A percentile compares a stretch with the other conserved stretches of the same genome.
phyloP scores from a whole-genome alignment of 2,888 invertebrate genomes.

The Chromoteleia sp. region DNA sequence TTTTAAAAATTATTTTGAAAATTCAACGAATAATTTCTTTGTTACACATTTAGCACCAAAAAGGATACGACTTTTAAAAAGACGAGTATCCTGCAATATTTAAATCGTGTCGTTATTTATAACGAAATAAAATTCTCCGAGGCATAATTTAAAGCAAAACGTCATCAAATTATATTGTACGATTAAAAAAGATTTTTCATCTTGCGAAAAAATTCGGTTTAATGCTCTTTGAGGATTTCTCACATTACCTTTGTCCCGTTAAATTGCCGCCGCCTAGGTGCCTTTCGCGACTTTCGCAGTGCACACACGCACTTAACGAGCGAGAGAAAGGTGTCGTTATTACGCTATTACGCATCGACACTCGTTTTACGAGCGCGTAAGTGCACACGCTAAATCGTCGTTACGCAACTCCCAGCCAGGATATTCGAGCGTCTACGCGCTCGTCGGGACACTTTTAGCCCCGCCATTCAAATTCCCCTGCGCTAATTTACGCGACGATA shows the following conservation, averaged over 20 bases:
- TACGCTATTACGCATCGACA: conserved; percentile 57
- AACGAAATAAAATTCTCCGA: no score
- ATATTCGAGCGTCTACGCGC: conserved; percentile 37
- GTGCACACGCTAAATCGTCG: conserved; percentile 45
- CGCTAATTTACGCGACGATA: conserved; percentile 39
- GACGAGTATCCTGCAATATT: no score
- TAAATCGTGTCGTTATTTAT: no score
- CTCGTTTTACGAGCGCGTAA: conserved; percentile 43
- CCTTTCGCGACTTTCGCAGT: conserved; percentile 61
- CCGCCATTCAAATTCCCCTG: conserved; percentile 25
- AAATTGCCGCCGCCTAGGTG: conserved; percentile 55
- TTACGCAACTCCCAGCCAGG: conserved; percentile 54
- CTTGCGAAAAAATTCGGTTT: conserved; percentile 3
- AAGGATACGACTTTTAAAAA: no score
- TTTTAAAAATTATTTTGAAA: no score
- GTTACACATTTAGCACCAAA: no score
- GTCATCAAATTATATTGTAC: background rate
- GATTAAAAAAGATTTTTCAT: conserved; percentile 2
- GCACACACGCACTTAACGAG: conserved; percentile 60
- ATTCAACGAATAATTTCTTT: no score
- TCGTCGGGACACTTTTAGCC: conserved; percentile 48
- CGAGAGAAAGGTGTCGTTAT: conserved; percentile 70
- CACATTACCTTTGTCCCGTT: conserved; percentile 69
- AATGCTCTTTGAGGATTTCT: conserved; percentile 55
- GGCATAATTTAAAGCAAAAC: no score